phyloP scores from a whole-genome alignment of 2,113 vertebrate species.

The Neotragus pygmaeus region DNA sequence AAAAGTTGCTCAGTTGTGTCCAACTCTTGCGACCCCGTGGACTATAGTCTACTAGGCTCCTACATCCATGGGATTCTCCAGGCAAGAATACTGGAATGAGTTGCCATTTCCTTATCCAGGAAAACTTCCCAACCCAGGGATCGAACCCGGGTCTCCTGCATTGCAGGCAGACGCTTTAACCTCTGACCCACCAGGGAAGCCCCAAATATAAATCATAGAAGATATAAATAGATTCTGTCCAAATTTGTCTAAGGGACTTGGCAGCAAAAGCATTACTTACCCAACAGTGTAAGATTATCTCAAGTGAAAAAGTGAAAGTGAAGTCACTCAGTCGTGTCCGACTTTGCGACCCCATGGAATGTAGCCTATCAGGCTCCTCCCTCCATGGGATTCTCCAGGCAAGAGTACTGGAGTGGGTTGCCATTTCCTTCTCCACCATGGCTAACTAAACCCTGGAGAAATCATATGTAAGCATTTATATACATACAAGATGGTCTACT shows the following conservation, averaged over 20 bases:
- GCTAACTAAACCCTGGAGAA: neutral
- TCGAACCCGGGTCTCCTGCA: accelerated
- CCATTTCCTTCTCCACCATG: neutral
- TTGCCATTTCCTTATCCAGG: no score
- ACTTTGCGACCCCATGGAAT: neutral
- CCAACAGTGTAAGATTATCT: neutral
- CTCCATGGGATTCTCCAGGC: neutral
- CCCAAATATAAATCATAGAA: neutral
- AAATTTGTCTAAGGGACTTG: neutral
- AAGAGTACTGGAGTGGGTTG: neutral
- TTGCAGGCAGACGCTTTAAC: no score
- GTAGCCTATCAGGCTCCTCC: neutral
- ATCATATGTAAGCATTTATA: neutral
- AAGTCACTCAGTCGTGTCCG: accelerated
- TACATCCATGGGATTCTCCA: no score
- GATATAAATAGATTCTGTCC: neutral
- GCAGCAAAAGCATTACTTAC: neutral
- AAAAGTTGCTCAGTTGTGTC: neutral
- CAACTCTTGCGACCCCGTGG: no score
- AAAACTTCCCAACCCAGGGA: no score
- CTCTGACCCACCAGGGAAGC: no score
- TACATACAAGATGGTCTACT: neutral
- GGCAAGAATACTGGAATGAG: no score
- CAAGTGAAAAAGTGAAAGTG: no score
- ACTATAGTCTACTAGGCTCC: no score